Evolutionary conservation across 2,888 invertebrate species (phyloP).

Genomic region (Pocota personata): DNA sequence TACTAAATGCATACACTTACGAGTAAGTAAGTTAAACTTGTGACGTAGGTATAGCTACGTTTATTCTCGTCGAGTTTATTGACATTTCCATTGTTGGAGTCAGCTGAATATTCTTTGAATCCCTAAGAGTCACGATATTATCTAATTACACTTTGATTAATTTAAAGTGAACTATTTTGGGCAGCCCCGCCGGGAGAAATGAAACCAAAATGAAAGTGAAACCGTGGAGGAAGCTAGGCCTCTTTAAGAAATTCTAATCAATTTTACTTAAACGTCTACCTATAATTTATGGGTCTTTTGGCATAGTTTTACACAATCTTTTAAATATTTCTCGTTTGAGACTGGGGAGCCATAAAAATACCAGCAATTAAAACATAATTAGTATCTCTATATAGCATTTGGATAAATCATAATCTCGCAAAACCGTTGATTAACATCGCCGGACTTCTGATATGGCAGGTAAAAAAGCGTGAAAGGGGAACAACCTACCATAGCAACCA

Average conservation of each 20-base stretch:
- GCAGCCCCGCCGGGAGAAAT: constrained; percentile 25
- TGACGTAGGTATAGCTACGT: background rate
- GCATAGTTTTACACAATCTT: constrained; percentile 19
- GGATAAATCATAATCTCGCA: constrained; percentile 28
- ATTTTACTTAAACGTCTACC: constrained; percentile 35
- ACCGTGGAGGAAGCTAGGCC: constrained; percentile 33
- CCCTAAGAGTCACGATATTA: background rate
- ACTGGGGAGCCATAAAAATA: constrained; percentile 33
- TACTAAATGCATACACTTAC: constrained; percentile 36
- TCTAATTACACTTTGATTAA: constrained; percentile 34
- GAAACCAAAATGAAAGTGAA: constrained; percentile 46
- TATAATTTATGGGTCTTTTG: constrained; percentile 45
- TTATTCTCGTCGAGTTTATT: constrained; percentile 26
- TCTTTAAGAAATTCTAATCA: constrained; percentile 52
- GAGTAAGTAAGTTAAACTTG: constrained; percentile 12
- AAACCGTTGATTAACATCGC: constrained; percentile 23
- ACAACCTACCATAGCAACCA: constrained; percentile 16
- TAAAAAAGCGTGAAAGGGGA: constrained; percentile 5
- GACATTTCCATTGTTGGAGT: constrained; percentile 26
- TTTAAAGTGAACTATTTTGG: background rate
- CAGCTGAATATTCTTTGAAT: background rate
- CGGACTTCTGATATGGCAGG: constrained; percentile 13
- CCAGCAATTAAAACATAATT: constrained; percentile 63
- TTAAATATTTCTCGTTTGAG: background rate
- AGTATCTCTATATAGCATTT: constrained; percentile 37